Evolutionary conservation across 1,140 invertebrate species (phyloP).

Genomic region (Drosophila neocordata): DNA sequence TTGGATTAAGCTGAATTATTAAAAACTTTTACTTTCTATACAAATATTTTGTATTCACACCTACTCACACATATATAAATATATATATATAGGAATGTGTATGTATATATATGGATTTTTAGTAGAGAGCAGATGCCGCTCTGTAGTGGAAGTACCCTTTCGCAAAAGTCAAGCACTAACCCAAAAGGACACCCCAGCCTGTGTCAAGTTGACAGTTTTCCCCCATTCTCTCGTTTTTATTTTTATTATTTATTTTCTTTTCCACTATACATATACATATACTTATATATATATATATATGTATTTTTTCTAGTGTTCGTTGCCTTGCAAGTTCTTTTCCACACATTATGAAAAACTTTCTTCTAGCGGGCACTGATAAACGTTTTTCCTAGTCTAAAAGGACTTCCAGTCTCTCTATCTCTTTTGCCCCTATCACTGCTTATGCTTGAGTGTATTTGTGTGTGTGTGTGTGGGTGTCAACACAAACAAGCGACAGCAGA

Average conservation of each 20-base stretch:
- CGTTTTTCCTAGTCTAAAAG: constrained; percentile 14
- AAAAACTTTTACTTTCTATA: constrained; percentile 2
- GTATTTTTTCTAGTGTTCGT: constrained; percentile 18
- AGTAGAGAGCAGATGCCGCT: neutral
- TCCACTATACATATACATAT: neutral
- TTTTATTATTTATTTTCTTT: constrained; percentile 12
- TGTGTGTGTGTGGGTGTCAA: constrained; percentile 58
- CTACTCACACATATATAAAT: neutral
- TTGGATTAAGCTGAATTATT: neutral
- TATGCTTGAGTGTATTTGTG: constrained; percentile 35
- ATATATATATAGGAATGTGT: neutral
- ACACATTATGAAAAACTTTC: constrained; percentile 75
- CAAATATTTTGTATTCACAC: neutral
- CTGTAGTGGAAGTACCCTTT: constrained; percentile 7
- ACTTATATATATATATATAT: neutral
- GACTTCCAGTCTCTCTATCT: constrained; percentile 12
- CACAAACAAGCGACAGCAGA: constrained; percentile 55
- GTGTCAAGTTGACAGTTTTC: constrained; percentile 68
- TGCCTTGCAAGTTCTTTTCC: constrained; percentile 56
- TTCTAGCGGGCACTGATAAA: constrained; percentile 57
- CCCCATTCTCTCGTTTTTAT: constrained; percentile 13
- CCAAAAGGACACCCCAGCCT: constrained; percentile 37
- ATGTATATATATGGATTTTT: neutral
- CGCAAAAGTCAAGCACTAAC: constrained; percentile 6
- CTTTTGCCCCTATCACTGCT: neutral